phyloP scores from a whole-genome alignment of 2,797 vertebrate species.

The Delichon dasypus region DNA sequence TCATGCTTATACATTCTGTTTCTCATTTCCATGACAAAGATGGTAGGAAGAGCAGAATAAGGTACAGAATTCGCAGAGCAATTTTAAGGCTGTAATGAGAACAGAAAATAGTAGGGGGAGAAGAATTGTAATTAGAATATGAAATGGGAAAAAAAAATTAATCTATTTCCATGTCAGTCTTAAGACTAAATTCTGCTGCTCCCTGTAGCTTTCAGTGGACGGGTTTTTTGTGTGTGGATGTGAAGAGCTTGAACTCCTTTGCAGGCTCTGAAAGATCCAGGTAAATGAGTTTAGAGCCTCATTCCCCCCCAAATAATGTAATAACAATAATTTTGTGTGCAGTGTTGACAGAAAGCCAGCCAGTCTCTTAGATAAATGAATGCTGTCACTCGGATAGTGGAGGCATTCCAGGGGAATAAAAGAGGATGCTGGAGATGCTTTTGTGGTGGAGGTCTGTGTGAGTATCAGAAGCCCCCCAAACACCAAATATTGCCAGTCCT shows the following conservation, averaged over 20 bases:
- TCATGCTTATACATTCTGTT: constrained; percentile 77
- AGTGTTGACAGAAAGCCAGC: not conserved
- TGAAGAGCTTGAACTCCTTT: constrained; percentile 27
- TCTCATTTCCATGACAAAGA: constrained; percentile 84
- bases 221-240: not conserved
- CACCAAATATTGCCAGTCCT: not conserved
- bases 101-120: constrained; percentile 75
- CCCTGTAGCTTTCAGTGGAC: constrained; percentile 18
- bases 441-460: not conserved
- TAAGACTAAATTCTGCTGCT: constrained; percentile 71
- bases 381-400: not conserved
- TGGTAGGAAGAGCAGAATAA: constrained; percentile 78
- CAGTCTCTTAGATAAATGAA: not conserved
- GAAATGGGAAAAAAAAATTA: constrained; percentile 77
- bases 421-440: not conserved
- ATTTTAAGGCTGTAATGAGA: constrained; percentile 81
- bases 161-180: constrained; percentile 76
- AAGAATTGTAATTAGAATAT: constrained; percentile 82
- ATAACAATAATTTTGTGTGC: constrained; percentile 31
- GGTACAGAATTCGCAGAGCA: constrained; percentile 77
- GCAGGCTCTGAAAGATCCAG: constrained; percentile 42
- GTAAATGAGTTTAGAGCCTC: constrained; percentile 53
- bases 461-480: not conserved
- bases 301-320: constrained; percentile 8
- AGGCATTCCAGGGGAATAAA: not conserved